Conservation (phyloP, 2,888 invertebrate genomes). For the Dolichomitus sp. region DNA sequence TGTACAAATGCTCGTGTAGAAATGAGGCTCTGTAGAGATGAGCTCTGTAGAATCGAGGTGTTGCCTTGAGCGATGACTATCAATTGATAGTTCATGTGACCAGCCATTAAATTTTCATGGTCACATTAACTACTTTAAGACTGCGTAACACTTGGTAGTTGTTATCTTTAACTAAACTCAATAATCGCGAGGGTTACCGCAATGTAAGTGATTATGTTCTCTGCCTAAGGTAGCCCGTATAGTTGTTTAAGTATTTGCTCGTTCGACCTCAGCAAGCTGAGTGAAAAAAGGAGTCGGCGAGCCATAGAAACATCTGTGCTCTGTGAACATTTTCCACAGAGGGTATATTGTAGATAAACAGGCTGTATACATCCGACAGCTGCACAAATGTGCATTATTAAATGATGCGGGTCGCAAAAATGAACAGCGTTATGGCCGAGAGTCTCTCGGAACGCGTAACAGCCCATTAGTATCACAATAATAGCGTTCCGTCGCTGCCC, state of each 20-base stretch:
- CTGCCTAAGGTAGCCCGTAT: neutral
- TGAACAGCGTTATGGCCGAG: constrained; percentile 47
- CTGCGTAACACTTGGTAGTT: too few species aligned
- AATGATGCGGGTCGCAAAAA: constrained; percentile 60
- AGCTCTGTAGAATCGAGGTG: too few species aligned
- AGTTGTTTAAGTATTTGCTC: neutral
- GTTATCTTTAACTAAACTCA: too few species aligned
- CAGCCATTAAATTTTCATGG: too few species aligned
- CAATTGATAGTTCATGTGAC: too few species aligned
- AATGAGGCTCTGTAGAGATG: too few species aligned
- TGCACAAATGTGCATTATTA: constrained; percentile 53
- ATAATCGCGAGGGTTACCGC: too few species aligned
- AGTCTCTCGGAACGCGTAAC: constrained; percentile 42
- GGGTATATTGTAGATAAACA: constrained; percentile 28
- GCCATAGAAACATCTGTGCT: constrained; percentile 10
- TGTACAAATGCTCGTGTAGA: too few species aligned
- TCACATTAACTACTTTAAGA: too few species aligned
- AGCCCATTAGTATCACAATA: constrained; percentile 35
- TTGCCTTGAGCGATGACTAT: too few species aligned
- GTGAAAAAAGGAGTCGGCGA: neutral
- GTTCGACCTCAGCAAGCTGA: neutral
- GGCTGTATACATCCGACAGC: constrained; percentile 45
- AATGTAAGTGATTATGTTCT: too few species aligned
- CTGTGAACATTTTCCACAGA: neutral
- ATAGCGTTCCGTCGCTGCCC: neutral